Evolutionary conservation across 2,113 vertebrate species (phyloP).

Genomic region (Rallus limicola): DNA sequence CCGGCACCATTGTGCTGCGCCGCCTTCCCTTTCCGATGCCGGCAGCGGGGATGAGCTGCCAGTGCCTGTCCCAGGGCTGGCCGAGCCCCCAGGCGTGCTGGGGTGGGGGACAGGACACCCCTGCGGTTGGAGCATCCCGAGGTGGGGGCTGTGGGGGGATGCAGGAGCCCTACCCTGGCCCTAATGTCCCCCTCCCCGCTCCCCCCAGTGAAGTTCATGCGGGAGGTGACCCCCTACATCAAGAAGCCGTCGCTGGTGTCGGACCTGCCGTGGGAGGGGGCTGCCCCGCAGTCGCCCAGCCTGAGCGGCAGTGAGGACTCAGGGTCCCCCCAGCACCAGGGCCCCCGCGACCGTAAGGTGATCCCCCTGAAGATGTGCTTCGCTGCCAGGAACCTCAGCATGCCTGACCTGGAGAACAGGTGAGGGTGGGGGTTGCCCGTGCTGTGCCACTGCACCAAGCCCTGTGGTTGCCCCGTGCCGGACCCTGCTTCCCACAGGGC

Average conservation of each 20-base stretch:
- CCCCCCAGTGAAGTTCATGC: constrained; percentile 81
- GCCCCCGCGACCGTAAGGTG: constrained; percentile 87
- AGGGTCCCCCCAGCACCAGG: constrained; percentile 85
- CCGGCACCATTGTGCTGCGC: constrained; percentile 68
- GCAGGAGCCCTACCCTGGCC: neutral
- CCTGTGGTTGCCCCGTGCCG: neutral
- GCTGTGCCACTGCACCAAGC: fast-evolving
- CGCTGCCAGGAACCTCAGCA: constrained; percentile 92
- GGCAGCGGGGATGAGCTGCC: constrained; percentile 51
- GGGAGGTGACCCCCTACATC: constrained; percentile 93
- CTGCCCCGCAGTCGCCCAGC: constrained; percentile 82
- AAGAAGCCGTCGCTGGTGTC: constrained; percentile 92
- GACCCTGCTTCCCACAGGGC: neutral
- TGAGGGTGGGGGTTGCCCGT: constrained; percentile 42
- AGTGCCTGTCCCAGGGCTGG: neutral
- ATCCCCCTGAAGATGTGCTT: constrained; percentile 97
- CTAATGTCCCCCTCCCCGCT: neutral
- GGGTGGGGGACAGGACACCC: too few species aligned
- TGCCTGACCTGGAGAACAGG: constrained; percentile 97
- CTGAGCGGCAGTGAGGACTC: constrained; percentile 90
- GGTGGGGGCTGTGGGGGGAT: neutral
- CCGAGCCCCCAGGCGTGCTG: fast-evolving
- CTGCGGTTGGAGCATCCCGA: fast-evolving
- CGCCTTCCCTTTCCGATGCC: constrained; percentile 63
- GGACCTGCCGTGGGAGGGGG: constrained; percentile 91